Base-by-base conservation (phyloP, 2,113 vertebrate genomes). In the Mormoops blainvillei region DNA sequence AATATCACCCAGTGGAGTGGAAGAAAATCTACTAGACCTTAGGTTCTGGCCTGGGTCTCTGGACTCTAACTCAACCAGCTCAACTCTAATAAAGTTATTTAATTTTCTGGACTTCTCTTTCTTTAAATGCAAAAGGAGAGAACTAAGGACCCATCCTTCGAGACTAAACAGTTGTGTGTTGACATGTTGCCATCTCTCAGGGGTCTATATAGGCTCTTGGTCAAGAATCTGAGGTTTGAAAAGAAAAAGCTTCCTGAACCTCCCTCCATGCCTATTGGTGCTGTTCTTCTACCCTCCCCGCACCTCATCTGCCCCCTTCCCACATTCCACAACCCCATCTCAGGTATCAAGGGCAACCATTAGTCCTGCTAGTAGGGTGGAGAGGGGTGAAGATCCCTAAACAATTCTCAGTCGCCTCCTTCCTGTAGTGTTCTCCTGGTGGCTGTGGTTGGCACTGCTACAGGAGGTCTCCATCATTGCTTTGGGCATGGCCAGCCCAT, bases 1-100 rank as follows among this genome's bases (percentile, higher is more conserved):
- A 95, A 80, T 26, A 26, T 22, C n/a, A 52, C 43, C 14, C 26
- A 19, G 68, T 67, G 18, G 54, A 84, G 12, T 74, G 7, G 15
- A 93, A 52, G 45, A 86, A 97, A 93, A 76, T 43, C 61, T 95
- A 36, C 63, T 88, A 74, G 41, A 84, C 31, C 56, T 81, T 58
- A 45, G 20, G 36, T 73, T 65, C 20, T 61, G 3, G 13, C 84
- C 88, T 84, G 8, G 70, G 81, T 78, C 94, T 92, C 84, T 71
- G 48, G 74, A 65, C 67, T 91, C 20, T 58, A 63, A 91, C 31
- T 90, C 52, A 93, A 73, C 28, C 65, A 88, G 73, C 48, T 95
- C 56, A 85, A 87, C 19, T 82, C 9, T 56, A 36, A 70, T 85
- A 71, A 73, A 61, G 10, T 70, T n/a, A 52, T 54, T 88, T 74